Evolutionary conservation across 92 coral and sea anemone species (phyloP), one percentile per base, ranked within the genome.

Genomic region (Umimayanthus kanabou): DNA sequence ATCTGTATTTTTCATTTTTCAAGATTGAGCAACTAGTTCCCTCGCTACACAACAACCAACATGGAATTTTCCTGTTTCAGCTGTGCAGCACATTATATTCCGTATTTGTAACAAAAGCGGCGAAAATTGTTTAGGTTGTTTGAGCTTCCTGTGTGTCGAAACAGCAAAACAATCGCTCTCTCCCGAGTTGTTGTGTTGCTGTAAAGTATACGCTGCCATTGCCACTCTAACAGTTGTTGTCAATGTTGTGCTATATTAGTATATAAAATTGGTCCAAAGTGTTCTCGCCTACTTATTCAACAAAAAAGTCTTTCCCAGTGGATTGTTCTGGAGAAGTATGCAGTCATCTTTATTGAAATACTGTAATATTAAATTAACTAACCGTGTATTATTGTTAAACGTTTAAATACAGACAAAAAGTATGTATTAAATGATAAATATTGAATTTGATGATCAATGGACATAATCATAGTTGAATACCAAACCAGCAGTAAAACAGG

Each of bases 141-240:
- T 15, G 45, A 43, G 47, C 45, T 75, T 4, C 79, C 79, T 39
- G 79, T 75, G 79, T 75, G 50, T 39, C 40, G 79, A 75, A 75
- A 75, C 79, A 39, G 79, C 53, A 75, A 39, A 15, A 75, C 47
- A 18, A 6, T 75, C 79, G 15, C 47, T 42, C 45, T 43, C 42
- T 11, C 39, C 53, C 13, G 49, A 75, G 49, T 9, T 75, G 79
- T 75, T 75, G 49, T 75, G 11, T 33, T 75, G 79, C 79, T 18
- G 26, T 5, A 15, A 30, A 74, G 26, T 30, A 39, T 37, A 30
- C 15, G 6, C 69, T 23, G n/a, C 26, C 69, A 61, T 5, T 20
- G 26, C 69, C 4, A 61, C 25, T 22, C 8, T 18, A 16, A 61
- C 26, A 61, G 22, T 25, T 61, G 69, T 23, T 61, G 67, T 22